Conservation (phyloP, 2,888 invertebrate genomes). For the Brachyptera putata region DNA sequence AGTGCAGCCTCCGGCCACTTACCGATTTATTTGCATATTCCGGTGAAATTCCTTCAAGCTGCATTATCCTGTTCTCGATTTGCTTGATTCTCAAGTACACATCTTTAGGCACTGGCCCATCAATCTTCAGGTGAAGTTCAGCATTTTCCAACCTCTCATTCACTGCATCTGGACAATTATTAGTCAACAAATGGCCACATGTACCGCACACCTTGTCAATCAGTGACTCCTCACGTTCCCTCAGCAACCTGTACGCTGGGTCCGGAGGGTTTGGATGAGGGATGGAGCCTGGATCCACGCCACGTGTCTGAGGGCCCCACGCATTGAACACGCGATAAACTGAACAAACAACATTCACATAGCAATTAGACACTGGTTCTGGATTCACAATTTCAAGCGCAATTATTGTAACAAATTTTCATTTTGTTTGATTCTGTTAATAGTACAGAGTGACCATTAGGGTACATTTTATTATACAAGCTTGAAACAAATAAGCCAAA, state of each 20-base stretch:
- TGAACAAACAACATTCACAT: conserved; percentile 40
- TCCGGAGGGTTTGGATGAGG: conserved; percentile 10
- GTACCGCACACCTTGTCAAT: conserved; percentile 44
- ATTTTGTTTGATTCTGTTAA: too few species aligned
- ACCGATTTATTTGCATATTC: conserved; percentile 56
- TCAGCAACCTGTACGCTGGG: conserved; percentile 39
- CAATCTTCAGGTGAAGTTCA: conserved; percentile 54
- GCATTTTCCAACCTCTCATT: conserved; percentile 63
- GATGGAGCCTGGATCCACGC: conserved; percentile 25
- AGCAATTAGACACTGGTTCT: too few species aligned
- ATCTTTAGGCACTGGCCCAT: conserved; percentile 55
- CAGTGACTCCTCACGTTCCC: conserved; percentile 47
- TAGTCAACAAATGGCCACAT: too few species aligned
- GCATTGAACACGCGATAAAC: conserved; percentile 67
- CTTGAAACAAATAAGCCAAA: too few species aligned
- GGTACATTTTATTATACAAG: too few species aligned
- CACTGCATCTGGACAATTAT: conserved; percentile 54
- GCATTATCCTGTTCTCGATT: conserved; percentile 68
- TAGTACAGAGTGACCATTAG: too few species aligned
- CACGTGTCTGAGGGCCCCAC: conserved; percentile 61
- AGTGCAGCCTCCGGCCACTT: not conserved
- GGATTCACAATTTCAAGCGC: too few species aligned
- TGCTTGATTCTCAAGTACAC: conserved; percentile 65
- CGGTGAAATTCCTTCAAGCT: conserved; percentile 71
- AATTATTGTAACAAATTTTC: too few species aligned